Percentiles rank a stretch among this genome's conserved stretches.
phyloP scores from a whole-genome alignment of 2,113 vertebrate species.

The Brachionichthys hirsutus region DNA sequence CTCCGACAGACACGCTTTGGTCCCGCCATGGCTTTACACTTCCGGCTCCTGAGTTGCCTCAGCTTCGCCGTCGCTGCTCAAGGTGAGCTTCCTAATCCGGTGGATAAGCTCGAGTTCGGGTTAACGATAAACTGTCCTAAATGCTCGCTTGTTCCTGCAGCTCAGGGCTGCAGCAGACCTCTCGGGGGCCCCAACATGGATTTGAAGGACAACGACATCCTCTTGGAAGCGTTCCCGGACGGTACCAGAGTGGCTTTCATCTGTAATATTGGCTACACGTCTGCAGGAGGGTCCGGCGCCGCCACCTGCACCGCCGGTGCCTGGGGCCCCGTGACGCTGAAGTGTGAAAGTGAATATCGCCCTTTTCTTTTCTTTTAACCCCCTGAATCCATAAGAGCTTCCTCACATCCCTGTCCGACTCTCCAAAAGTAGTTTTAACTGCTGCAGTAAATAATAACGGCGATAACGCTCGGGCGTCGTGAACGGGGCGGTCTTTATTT shows the following conservation, averaged over 20 bases:
- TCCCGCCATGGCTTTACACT: no score
- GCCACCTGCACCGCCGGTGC: slow-evolving; percentile 23
- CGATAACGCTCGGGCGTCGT: no score
- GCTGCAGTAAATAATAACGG: no score
- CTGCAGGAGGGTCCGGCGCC: accelerated
- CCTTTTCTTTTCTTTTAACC: neutral
- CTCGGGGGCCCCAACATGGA: neutral
- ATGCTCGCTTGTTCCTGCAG: slow-evolving; percentile 18
- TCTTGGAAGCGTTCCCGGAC: neutral
- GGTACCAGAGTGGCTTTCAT: neutral
- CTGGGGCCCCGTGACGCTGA: slow-evolving; percentile 30
- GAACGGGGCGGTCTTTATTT: neutral
- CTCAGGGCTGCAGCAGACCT: slow-evolving; percentile 22
- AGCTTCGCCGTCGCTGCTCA: no score
- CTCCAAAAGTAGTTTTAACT: no score
- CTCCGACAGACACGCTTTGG: no score
- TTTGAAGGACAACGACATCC: neutral
- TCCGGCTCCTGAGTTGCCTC: no score
- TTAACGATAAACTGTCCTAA: no score
- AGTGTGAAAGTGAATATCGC: slow-evolving; percentile 53
- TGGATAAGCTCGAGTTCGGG: no score
- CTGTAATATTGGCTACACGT: neutral
- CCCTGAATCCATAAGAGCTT: no score
- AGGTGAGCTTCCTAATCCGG: no score
- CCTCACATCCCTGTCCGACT: no score